Percentiles rank a stretch among this genome's conserved stretches.
Conservation (phyloP, 2,113 vertebrate genomes). For the Aphyosemion australe region DNA sequence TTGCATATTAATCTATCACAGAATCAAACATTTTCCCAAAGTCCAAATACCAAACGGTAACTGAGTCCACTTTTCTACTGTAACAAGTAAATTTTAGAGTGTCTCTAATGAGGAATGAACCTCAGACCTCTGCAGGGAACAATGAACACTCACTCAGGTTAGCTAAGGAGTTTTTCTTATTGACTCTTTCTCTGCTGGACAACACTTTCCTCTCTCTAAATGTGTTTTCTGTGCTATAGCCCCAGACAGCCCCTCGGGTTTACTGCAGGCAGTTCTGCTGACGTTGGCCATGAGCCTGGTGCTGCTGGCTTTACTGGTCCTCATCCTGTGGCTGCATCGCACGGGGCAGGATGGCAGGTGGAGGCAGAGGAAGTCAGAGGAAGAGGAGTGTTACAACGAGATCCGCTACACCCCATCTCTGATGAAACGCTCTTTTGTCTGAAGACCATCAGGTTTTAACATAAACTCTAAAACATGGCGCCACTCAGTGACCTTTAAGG, state of each 20-base stretch:
- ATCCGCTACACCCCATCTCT: constrained; percentile 72
- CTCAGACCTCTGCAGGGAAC: no score
- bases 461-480: not conserved
- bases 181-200: no score
- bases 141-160: no score
- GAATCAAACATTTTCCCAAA: no score
- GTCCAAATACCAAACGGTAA: no score
- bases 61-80: no score
- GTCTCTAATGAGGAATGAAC: no score
- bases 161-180: no score
- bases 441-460: constrained; percentile 14
- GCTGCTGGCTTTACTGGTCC: constrained; percentile 73
- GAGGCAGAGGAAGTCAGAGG: constrained; percentile 60
- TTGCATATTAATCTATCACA: no score
- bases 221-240: constrained; percentile 43
- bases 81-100: no score
- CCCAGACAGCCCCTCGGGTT: constrained; percentile 53
- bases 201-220: not conserved
- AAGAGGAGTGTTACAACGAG: constrained; percentile 72
- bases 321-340: constrained; percentile 80
- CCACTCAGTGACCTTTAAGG: not conserved
- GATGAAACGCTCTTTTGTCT: constrained; percentile 81
- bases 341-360: constrained; percentile 67
- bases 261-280: constrained; percentile 77
- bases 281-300: constrained; percentile 79